Conservation (phyloP, 64 coral and sea anemone genomes). For the Trachythela sp. region DNA sequence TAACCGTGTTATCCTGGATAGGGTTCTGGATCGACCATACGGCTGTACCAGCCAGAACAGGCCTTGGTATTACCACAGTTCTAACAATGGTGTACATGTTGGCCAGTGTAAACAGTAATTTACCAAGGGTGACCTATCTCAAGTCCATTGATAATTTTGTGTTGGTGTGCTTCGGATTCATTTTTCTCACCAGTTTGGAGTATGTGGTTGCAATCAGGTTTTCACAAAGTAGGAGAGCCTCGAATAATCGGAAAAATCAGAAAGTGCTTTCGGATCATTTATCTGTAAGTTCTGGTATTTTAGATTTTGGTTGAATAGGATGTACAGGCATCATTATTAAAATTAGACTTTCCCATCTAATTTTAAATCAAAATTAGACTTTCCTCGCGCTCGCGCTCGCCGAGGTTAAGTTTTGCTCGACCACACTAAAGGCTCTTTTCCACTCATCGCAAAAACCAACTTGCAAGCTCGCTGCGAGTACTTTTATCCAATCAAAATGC, state of each 20-base stretch:
- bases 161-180: conserved; percentile 75
- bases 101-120: conserved; percentile 79
- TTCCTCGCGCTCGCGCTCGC: too few relatives aligned
- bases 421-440: too few relatives aligned
- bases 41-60: conserved; percentile 77
- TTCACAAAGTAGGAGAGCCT: conserved; percentile 29
- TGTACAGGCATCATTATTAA: too few relatives aligned
- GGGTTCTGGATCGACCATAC: conserved; percentile 94
- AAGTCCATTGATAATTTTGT: conserved; percentile 91
- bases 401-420: too few relatives aligned
- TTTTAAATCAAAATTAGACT: too few relatives aligned
- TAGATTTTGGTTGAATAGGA: too few relatives aligned
- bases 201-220: conserved; percentile 78
- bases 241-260: not conserved
- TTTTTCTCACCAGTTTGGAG: conserved; percentile 87
- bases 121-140: conserved; percentile 81
- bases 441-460: too few relatives aligned
- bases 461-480: too few relatives aligned
- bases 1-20: conserved; percentile 84
- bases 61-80: conserved; percentile 90
- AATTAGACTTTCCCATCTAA: too few relatives aligned
- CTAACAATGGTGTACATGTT: conserved; percentile 93
- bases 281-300: not conserved
- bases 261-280: not conserved
- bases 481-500: too few relatives aligned